Percentiles rank a stretch among this genome's conserved stretches.
Evolutionary conservation across 2,797 vertebrate species (phyloP).

Genomic region (Mareca penelope): DNA sequence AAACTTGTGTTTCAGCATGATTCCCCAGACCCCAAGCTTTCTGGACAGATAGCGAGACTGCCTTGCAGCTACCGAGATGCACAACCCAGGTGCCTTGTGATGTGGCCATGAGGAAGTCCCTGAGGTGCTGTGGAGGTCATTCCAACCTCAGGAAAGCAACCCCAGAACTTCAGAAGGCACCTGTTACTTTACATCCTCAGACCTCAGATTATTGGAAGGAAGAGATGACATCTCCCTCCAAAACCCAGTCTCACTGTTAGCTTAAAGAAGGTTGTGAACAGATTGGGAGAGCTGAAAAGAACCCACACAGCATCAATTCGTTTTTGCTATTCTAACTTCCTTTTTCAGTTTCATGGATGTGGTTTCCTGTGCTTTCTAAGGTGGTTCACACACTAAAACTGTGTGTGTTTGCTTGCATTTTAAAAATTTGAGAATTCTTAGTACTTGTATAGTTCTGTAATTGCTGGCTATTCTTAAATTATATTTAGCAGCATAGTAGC

Average conservation of each 20-base stretch:
- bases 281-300: background rate
- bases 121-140: background rate
- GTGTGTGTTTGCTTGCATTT: background rate
- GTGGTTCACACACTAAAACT: background rate
- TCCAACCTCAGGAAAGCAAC: fast-evolving
- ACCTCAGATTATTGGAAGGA: fast-evolving
- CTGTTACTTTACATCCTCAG: background rate
- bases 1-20: fast-evolving
- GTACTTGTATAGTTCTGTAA: background rate
- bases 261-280: background rate
- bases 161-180: fast-evolving
- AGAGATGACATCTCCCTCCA: background rate
- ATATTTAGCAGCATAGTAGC: background rate
- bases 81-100: fast-evolving
- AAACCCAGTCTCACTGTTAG: fast-evolving
- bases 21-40: background rate
- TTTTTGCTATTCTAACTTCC: background rate
- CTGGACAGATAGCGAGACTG: fast-evolving
- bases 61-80: background rate
- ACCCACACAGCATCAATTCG: fast-evolving
- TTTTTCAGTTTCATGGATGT: background rate
- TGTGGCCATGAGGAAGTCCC: background rate
- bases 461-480: background rate
- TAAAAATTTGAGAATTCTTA: background rate
- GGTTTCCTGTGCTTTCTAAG: background rate